A percentile compares a stretch with the other conserved stretches of the same genome.
Conservation (phyloP, 2,888 invertebrate species). For the Drosophila affinis region DNA sequence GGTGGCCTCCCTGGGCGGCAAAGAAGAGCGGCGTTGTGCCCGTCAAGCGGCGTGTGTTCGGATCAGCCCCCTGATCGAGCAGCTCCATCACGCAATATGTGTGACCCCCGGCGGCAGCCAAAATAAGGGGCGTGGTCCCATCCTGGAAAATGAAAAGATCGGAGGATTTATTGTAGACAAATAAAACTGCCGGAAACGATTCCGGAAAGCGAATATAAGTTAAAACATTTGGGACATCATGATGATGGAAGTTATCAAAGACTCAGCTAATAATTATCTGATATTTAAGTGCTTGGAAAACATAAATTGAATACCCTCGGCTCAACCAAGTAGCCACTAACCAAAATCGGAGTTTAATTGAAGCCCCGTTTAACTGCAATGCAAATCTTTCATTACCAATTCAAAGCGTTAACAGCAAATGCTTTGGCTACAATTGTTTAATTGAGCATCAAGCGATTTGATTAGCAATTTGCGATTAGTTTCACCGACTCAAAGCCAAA, state of each 20-base stretch:
- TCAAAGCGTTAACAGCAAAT: slow-evolving; percentile 20
- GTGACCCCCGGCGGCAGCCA: slow-evolving; percentile 96
- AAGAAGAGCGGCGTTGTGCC: slow-evolving; percentile 97
- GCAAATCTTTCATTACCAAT: background rate
- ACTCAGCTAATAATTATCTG: too few relatives aligned
- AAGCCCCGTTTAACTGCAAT: background rate
- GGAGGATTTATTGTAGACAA: background rate
- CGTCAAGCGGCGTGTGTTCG: slow-evolving; percentile 93
- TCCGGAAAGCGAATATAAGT: too few relatives aligned
- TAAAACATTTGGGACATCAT: too few relatives aligned
- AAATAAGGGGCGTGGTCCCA: slow-evolving; percentile 95
- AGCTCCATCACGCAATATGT: slow-evolving; percentile 93
- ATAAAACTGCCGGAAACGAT: background rate
- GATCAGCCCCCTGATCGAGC: slow-evolving; percentile 95
- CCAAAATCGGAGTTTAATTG: background rate
- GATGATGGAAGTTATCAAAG: too few relatives aligned
- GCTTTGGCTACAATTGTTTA: slow-evolving; percentile 47
- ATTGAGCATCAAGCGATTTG: slow-evolving; percentile 49
- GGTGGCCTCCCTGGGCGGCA: slow-evolving; percentile 95
- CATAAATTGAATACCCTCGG: background rate
- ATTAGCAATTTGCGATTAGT: slow-evolving; percentile 50
- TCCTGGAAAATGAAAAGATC: slow-evolving; percentile 86
- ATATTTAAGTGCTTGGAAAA: background rate
- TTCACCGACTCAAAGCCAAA: slow-evolving; percentile 52
- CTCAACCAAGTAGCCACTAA: background rate